Conservation (phyloP, 2,113 vertebrate genomes). For the Gadus macrocephalus region DNA sequence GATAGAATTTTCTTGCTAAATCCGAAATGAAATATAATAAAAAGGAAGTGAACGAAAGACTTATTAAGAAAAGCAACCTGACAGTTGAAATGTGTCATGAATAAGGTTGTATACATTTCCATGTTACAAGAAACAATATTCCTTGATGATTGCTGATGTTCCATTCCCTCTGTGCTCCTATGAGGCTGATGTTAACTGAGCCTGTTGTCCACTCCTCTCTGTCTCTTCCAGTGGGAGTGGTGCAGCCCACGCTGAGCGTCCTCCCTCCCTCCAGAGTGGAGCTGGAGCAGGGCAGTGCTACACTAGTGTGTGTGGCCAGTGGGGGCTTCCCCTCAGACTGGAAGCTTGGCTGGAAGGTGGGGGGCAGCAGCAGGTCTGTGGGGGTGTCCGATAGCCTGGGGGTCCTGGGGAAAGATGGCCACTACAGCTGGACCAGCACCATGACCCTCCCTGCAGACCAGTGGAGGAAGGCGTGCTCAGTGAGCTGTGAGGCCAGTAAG, state of each 20-base stretch:
- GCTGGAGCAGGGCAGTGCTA: no score
- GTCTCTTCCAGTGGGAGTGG: no score
- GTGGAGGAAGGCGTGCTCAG: slow-evolving; percentile 35
- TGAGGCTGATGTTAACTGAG: neutral
- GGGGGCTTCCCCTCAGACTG: neutral
- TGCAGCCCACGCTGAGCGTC: no score
- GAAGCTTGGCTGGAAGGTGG: slow-evolving; percentile 49
- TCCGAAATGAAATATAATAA: neutral
- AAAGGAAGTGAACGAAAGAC: neutral
- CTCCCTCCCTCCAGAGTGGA: no score
- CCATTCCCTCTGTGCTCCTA: neutral
- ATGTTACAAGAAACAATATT: neutral
- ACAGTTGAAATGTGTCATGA: neutral
- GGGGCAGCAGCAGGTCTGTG: slow-evolving; percentile 22
- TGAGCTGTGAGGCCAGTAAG: slow-evolving; percentile 51
- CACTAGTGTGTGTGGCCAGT: neutral
- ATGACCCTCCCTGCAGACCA: slow-evolving; percentile 43
- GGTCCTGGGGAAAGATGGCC: slow-evolving; percentile 28
- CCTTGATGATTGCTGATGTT: neutral
- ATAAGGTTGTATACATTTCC: neutral
- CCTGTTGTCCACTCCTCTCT: no score
- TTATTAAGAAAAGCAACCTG: neutral
- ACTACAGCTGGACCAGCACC: slow-evolving; percentile 48
- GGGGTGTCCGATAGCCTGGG: slow-evolving; percentile 21
- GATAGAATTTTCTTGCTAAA: neutral